phyloP scores from a whole-genome alignment of 35 echinoderm and acorn worm genomes.

The Lytechinus variegatus region DNA sequence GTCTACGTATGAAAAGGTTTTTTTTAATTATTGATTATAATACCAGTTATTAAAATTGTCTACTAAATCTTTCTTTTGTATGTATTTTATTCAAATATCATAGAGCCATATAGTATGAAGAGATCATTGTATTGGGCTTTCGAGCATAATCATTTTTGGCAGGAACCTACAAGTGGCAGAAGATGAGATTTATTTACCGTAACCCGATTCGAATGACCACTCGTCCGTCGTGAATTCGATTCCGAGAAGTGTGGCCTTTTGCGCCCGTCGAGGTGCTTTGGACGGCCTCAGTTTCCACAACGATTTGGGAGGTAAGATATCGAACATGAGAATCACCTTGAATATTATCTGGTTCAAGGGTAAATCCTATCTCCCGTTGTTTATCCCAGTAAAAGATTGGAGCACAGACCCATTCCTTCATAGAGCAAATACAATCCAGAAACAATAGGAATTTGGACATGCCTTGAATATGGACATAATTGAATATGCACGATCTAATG shows the following conservation, averaged over 20 bases:
- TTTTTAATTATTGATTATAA: too few species aligned
- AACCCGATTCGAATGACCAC: neutral
- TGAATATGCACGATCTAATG: too few species aligned
- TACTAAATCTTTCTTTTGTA: too few species aligned
- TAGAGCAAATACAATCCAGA: neutral
- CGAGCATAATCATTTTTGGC: neutral
- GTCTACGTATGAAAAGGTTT: too few species aligned
- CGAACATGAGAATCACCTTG: neutral
- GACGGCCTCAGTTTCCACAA: neutral
- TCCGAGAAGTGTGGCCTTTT: neutral
- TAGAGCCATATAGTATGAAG: too few species aligned
- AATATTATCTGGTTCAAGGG: neutral
- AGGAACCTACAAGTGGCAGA: neutral
- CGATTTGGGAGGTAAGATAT: neutral
- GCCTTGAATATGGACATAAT: too few species aligned
- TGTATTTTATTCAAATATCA: too few species aligned
- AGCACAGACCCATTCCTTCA: neutral
- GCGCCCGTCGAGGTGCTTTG: neutral
- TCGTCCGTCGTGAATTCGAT: neutral
- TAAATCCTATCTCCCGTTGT: neutral
- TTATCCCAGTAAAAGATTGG: neutral
- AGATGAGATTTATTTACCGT: neutral
- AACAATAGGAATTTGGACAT: neutral
- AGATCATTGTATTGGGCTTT: neutral
- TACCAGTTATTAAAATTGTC: too few species aligned